Base-by-base conservation (phyloP, 2,797 vertebrate genomes). In the Silurus aristotelis region DNA sequence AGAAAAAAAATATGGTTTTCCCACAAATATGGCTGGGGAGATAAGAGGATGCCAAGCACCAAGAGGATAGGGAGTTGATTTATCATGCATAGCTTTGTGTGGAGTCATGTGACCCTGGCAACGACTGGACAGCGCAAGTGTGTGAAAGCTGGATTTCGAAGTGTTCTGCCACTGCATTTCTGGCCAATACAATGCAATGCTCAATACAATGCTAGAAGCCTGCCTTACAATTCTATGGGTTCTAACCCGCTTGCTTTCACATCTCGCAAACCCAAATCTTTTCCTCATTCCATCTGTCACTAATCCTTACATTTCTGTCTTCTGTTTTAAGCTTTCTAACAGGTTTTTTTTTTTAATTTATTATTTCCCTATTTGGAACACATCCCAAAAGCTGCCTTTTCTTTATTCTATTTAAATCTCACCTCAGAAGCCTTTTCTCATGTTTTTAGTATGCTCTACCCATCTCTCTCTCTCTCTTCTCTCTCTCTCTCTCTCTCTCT, bases 1-100 rank as follows among this genome's bases (percentile, higher is more conserved):
- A 56, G 14, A 58, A 58, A 61, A 48, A 13, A 67, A 56, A 67
- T 61, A 60, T 55, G 55, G 60, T 66, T 80, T 76, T 43, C 58
- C 12, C 63, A 60, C 78, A 87, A 82, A 81, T 73, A 70, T 38
- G n/a, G 68, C 84, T 27, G 13, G 17, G n/a, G 38, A 81, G 81
- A 87, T 82, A 87, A 87, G 61, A 52, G 52, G 61, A 80, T 60
- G 68, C 46, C 86, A 67, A 64, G 55, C 60, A 55, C 46, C 19
- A 22, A 61, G n/a, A 75, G 86, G 68, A 58, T 80, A 25, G 60
- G 60, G 7, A 6, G 60, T 38, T 58, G 6, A 75, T 80, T 73
- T 48, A 48, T 73, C 31, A 79, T 73, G 72, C 63, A 70, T 76
- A 31, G 80, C n/a, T 78, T 46, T 48, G 80, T 56, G 58, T 75